These are phyloP conservation scores for Orthonevra nobilis DNA, from an alignment of 2,888 invertebrate species.

Conservation along the genomic window DNA sequence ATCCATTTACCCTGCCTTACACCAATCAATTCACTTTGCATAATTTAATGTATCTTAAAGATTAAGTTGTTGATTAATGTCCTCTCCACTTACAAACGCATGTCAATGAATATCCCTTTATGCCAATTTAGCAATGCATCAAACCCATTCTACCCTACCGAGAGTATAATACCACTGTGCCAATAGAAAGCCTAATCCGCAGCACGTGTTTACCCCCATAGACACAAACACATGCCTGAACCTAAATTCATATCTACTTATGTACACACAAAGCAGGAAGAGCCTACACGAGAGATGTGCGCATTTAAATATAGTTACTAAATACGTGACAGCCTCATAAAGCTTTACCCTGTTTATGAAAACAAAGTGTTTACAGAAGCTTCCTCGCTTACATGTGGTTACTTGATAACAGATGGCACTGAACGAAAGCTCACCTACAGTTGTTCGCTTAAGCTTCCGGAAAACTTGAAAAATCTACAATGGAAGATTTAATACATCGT, in stretches of 20 bases:
- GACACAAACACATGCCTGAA: background rate
- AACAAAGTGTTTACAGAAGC: conserved; percentile 24
- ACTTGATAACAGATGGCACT: conserved; percentile 58
- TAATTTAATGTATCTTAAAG: too few species aligned
- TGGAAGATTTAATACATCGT: too few species aligned
- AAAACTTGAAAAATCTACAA: too few species aligned
- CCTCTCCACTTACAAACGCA: conserved; percentile 13
- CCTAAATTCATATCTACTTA: background rate
- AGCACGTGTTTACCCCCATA: conserved; percentile 53
- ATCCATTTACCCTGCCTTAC: too few species aligned
- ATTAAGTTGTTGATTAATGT: conserved; percentile 24
- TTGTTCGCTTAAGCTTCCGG: background rate
- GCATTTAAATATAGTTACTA: conserved; percentile 16
- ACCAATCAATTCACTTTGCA: too few species aligned
- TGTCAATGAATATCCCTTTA: conserved; percentile 10
- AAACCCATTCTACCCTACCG: conserved; percentile 57
- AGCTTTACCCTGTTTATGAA: too few species aligned
- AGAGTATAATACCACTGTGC: conserved; percentile 18
- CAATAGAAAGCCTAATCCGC: conserved; percentile 37
- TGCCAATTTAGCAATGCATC: conserved; percentile 37
- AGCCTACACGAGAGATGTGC: background rate
- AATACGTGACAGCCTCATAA: background rate
- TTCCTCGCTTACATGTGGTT: conserved; percentile 1
- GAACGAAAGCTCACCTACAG: background rate
- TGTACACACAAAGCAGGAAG: background rate